Conservation (phyloP, 64 coral and sea anemone genomes). For the Dendrophyllia cribrosa region DNA sequence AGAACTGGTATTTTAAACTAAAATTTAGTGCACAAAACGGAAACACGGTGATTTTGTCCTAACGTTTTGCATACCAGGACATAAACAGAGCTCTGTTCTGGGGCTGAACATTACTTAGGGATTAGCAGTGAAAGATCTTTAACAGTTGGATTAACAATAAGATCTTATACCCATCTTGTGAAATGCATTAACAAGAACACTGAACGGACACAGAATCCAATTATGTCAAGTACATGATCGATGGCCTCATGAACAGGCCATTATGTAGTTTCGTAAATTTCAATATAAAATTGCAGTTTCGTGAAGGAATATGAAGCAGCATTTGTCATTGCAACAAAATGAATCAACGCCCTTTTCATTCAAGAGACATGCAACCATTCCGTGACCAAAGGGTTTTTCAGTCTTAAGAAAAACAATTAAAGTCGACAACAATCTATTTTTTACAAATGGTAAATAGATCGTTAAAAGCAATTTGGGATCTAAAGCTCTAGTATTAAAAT, state of each 20-base stretch:
- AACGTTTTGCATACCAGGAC: too few relatives aligned
- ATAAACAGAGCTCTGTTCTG: too few relatives aligned
- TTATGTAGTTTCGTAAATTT: background rate
- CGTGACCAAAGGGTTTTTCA: background rate
- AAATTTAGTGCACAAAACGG: too few relatives aligned
- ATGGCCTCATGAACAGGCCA: background rate
- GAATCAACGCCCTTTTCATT: background rate
- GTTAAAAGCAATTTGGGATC: background rate
- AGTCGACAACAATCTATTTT: background rate
- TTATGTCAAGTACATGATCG: slow-evolving; percentile 4
- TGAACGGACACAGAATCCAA: slow-evolving; percentile 7
- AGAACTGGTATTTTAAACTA: too few relatives aligned
- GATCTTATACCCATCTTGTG: background rate
- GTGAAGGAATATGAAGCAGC: background rate
- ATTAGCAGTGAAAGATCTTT: background rate
- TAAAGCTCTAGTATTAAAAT: background rate
- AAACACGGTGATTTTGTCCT: too few relatives aligned
- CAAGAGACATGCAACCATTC: background rate
- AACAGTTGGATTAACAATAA: background rate
- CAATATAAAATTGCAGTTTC: background rate
- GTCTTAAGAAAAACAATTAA: background rate
- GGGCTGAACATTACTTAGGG: background rate
- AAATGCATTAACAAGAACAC: background rate
- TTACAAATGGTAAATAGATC: background rate
- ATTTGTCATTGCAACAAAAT: background rate